These are phyloP conservation scores for Podarcis cretensis DNA, from an alignment of 2,113 vertebrate genomes.

Conservation along the genomic window DNA sequence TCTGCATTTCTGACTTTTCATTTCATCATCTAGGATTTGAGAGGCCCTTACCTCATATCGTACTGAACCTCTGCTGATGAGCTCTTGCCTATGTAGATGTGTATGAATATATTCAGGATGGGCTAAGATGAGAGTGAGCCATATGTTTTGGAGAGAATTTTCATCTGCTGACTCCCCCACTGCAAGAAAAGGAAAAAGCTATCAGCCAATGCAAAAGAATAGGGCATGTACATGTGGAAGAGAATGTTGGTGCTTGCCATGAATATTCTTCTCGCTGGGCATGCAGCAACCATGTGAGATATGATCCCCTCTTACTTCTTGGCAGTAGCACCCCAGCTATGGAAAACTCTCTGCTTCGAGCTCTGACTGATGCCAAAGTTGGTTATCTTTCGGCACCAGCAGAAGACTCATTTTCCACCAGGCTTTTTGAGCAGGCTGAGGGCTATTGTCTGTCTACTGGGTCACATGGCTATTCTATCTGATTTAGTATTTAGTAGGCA, in stretches of 20 bases:
- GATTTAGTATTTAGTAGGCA: too few species aligned
- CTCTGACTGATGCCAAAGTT: too few species aligned
- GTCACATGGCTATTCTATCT: too few species aligned
- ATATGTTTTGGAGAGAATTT: background rate
- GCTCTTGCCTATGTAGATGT: background rate
- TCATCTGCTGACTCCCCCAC: background rate
- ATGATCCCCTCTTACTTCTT: background rate
- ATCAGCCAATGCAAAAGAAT: background rate
- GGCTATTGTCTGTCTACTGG: too few species aligned
- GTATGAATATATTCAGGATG: background rate
- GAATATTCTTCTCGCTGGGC: too few species aligned
- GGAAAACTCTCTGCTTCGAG: too few species aligned
- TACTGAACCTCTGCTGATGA: constrained; percentile 32
- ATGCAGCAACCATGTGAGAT: too few species aligned
- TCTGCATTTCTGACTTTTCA: background rate
- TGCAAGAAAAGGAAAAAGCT: background rate
- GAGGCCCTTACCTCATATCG: constrained; percentile 46
- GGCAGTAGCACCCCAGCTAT: background rate
- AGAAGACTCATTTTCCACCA: too few species aligned
- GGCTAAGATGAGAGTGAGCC: constrained; percentile 24
- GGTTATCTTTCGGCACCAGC: too few species aligned
- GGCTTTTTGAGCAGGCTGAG: too few species aligned
- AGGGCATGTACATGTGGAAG: background rate
- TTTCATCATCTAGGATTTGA: background rate
- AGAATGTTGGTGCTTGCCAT: background rate